Evolutionary conservation across 2,113 vertebrate species (phyloP), one percentile per base, ranked within the genome.

Genomic region (Pampusana beccarii): DNA sequence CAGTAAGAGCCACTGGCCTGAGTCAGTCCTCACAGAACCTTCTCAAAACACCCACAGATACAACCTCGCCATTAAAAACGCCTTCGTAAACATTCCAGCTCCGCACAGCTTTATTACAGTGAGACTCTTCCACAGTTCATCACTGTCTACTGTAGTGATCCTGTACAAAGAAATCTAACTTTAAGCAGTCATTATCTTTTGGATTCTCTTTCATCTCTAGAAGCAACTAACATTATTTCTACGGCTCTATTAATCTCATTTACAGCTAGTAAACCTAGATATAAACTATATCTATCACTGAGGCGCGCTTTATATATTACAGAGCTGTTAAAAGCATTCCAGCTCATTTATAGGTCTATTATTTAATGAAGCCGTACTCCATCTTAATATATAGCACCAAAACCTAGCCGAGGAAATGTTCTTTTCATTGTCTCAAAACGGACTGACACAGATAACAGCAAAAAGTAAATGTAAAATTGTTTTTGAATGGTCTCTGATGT

Each of bases 21-120:
- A 57, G 77, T 57, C 80, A 64, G 21, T n/a, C 31, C 83, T 64
- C 36, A 84, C 48, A 87, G 57, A 89, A 85, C 65, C 74, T 90
- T 29, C 20, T 28, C 5, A 25, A 46, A 86, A 72, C 56, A 66
- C 84, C 82, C 13, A 54, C 11, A 67, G 93, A 80, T 95, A 96
- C 96, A 96, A 96, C 83, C 92, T 89, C 79, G 70, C 66, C 84
- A 96, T 85, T 87, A 81, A 88, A 92, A 85, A 84, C 11, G 26
- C 64, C 93, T 95, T 84, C 62, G 82, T 89, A 93, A 96, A 96
- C 80, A 95, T 67, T 61, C 72, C 1, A 67, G 80, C 46, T 70
- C 83, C 31, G 40, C 72, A 92, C 69, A 46, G 64, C 81, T 89
- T 88, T 95, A 84, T 91, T 94, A 74, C 50, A 73, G 21, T 44